Base-by-base conservation (phyloP, 1,140 invertebrate genomes). In the Drosophila pseudoobscura region DNA sequence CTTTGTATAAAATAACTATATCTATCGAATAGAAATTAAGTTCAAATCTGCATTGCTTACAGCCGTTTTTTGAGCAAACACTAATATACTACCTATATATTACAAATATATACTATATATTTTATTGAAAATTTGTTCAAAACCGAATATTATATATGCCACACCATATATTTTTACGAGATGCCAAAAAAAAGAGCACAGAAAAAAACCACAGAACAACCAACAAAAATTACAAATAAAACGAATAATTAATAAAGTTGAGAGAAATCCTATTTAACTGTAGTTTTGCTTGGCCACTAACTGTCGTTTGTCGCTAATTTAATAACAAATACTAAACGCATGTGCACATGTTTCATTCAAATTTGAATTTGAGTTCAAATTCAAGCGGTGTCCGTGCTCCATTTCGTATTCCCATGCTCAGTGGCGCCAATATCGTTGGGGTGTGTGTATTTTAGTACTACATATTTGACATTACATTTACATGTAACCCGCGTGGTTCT, bases 121-220 rank as follows among this genome's bases (percentile, higher is more conserved):
- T 71, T 77, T 80, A 82, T 65, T 54, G 60, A 80, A 17, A 72
- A 72, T 29, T 82, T 80, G 61, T 87, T 88, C 61, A 46, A 78
- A 64, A 39, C 35, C 35, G 64, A 49, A 53, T 45, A 51, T 47
- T 68, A 75, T 52, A 50, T 60, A 59, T 75, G 82, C 74, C 74
- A 80, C 77, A 55, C 35, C 3, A 57, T 82, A 82, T 88, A 87
- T 87, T 87, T 87, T 87, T 87, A 82, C 75, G 75, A 70, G 56
- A 87, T 54, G 60, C 59, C 44, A 69, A 69, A 39, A 15, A 39
- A 39, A 39, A 55, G 35, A 46, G 9, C 24, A 31, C 29, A 62
- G n/a, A 7, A 50, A 2, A 26, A 47, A 47, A 53, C 29, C 50
- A 68, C 55, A 43, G 47, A 49, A 3, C 62, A 55, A 62, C 35